phyloP scores from a whole-genome alignment of 2,888 invertebrate species.

The Oscheius sp. region DNA sequence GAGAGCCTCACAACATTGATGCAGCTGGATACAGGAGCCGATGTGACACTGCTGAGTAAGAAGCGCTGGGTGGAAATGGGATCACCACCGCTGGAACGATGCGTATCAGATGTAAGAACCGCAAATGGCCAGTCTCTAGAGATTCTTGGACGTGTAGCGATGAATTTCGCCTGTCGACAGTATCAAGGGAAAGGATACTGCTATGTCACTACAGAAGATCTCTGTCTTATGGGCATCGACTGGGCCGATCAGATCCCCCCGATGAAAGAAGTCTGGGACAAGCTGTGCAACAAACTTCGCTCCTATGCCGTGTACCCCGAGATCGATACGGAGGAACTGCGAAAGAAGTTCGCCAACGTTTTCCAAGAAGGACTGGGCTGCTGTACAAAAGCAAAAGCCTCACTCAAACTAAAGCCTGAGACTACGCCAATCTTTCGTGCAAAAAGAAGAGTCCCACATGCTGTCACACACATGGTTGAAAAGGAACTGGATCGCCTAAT shows the following conservation, averaged over 20 bases:
- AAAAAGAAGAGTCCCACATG: conserved; percentile 36
- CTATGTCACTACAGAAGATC: too few relatives aligned
- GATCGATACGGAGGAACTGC: not conserved
- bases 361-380: conserved; percentile 32
- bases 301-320: not conserved
- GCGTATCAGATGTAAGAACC: too few relatives aligned
- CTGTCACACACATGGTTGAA: not conserved
- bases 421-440: conserved; percentile 27
- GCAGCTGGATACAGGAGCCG: too few relatives aligned
- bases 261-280: not conserved
- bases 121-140: too few relatives aligned
- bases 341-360: conserved; percentile 10
- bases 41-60: not conserved
- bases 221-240: not conserved
- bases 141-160: not conserved
- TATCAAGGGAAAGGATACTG: not conserved
- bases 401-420: conserved; percentile 24
- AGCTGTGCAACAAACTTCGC: not conserved
- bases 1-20: too few relatives aligned
- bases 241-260: not conserved
- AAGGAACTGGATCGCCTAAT: conserved; percentile 41
- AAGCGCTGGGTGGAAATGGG: not conserved
- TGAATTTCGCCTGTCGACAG: not conserved
- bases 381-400: conserved; percentile 30
- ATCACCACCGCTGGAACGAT: not conserved